Evolutionary conservation across 2,888 invertebrate genomes (phyloP).

Genomic region (Entomobrya proxima): DNA sequence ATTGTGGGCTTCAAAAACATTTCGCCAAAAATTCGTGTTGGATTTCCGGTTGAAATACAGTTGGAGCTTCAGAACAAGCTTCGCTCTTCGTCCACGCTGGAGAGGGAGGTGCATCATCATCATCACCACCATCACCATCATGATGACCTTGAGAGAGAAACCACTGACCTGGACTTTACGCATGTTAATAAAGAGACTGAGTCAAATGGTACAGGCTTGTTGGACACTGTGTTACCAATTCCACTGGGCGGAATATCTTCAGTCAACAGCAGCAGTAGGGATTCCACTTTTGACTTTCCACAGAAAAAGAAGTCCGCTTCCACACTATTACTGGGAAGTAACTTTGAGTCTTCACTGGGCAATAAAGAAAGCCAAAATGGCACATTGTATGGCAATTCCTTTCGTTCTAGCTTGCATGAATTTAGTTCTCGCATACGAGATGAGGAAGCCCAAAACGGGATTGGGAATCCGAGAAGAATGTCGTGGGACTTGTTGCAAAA

Average conservation of each 20-base stretch:
- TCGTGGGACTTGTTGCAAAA: conserved; percentile 73
- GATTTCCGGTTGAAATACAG: conserved; percentile 75
- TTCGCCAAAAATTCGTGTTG: conserved; percentile 75
- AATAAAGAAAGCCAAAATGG: conserved; percentile 32
- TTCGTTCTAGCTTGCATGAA: conserved; percentile 31
- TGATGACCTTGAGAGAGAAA: background rate
- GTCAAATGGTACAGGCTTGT: background rate
- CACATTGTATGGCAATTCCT: background rate
- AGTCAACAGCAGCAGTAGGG: conserved; percentile 44
- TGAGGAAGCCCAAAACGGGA: background rate
- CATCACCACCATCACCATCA: conserved; percentile 10
- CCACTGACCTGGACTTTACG: conserved; percentile 20
- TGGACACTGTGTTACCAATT: conserved; percentile 16
- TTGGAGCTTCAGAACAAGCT: conserved; percentile 74
- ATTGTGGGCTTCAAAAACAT: conserved; percentile 74
- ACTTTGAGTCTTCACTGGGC: conserved; percentile 58
- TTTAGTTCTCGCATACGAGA: conserved; percentile 5
- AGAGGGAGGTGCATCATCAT: conserved; percentile 33
- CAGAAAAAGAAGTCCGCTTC: conserved; percentile 83
- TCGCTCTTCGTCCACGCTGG: conserved; percentile 66
- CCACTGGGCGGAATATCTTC: conserved; percentile 33
- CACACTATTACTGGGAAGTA: conserved; percentile 83
- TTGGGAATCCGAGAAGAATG: conserved; percentile 33
- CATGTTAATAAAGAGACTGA: conserved; percentile 21
- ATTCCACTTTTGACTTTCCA: conserved; percentile 81